phyloP scores from a whole-genome alignment of 2,113 vertebrate species.

The Antennarius striatus region DNA sequence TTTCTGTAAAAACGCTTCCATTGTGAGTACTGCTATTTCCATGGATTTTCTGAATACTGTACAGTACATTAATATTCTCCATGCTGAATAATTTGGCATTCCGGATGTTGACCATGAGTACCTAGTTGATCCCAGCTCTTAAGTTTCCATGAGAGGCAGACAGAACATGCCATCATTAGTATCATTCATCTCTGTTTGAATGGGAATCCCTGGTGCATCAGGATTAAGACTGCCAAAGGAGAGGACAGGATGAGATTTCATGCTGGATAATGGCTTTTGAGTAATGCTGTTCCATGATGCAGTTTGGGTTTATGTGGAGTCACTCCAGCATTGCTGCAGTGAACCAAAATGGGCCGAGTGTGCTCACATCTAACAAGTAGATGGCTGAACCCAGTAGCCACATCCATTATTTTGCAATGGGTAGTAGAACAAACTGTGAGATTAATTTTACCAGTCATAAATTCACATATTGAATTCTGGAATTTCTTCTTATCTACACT shows the following conservation, averaged over 20 bases:
- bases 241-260: conserved; percentile 58
- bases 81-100: no score
- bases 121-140: no score
- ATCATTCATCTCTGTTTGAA: conserved; percentile 64
- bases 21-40: no score
- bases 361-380: conserved; percentile 59
- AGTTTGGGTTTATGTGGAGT: conserved; percentile 55
- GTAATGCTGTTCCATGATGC: conserved; percentile 65
- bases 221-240: conserved; percentile 61
- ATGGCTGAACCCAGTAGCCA: conserved; percentile 35
- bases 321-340: conserved; percentile 50
- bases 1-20: no score
- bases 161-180: conserved; percentile 49
- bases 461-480: no score
- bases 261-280: conserved; percentile 50
- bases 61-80: no score
- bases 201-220: conserved; percentile 47
- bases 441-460: no score
- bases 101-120: no score
- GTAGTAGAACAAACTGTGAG: background rate
- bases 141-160: conserved; percentile 61
- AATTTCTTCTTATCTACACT: no score
- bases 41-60: no score
- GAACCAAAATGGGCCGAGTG: conserved; percentile 57
- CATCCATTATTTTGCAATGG: conserved; percentile 37